Evolutionary conservation across 2,797 vertebrate genomes (phyloP).

Genomic region (Anguilla megastoma): DNA sequence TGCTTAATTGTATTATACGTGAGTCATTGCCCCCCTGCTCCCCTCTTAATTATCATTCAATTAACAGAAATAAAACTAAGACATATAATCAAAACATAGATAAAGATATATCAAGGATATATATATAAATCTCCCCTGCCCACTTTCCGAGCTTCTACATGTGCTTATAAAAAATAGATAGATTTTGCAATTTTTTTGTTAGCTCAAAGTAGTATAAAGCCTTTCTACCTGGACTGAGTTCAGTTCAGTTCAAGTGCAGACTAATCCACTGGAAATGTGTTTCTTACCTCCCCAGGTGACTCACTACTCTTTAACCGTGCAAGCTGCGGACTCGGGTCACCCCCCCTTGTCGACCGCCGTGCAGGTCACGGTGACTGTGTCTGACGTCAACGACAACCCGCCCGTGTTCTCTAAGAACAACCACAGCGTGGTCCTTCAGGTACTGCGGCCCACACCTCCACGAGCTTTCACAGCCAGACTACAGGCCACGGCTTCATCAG

Average conservation of each 20-base stretch:
- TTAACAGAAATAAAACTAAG: not conserved
- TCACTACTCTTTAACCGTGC: slow-evolving; percentile 86
- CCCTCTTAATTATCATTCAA: not conserved
- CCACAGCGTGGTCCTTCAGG: slow-evolving; percentile 87
- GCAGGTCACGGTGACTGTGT: slow-evolving; percentile 75
- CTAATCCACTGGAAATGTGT: not conserved
- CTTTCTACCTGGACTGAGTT: not conserved
- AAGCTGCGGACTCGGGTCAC: slow-evolving; percentile 83
- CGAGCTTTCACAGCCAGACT: not conserved
- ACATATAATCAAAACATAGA: not conserved
- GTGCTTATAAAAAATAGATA: not conserved
- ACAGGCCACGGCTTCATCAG: not conserved
- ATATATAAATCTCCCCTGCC: not conserved
- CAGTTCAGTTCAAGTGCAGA: not conserved
- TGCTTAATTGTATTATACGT: not conserved
- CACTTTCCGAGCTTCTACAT: not conserved
- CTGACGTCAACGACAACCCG: slow-evolving; percentile 92
- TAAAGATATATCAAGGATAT: no score
- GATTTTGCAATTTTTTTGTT: not conserved
- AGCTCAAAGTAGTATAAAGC: not conserved
- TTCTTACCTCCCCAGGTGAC: slow-evolving; percentile 69
- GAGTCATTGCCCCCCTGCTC: not conserved
- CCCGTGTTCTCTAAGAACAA: slow-evolving; percentile 90
- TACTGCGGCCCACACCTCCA: slow-evolving; percentile 50
- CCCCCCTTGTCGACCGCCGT: slow-evolving; percentile 80